Conservation (phyloP, 2,797 vertebrate species). For the Rhynchonycteris naso region DNA sequence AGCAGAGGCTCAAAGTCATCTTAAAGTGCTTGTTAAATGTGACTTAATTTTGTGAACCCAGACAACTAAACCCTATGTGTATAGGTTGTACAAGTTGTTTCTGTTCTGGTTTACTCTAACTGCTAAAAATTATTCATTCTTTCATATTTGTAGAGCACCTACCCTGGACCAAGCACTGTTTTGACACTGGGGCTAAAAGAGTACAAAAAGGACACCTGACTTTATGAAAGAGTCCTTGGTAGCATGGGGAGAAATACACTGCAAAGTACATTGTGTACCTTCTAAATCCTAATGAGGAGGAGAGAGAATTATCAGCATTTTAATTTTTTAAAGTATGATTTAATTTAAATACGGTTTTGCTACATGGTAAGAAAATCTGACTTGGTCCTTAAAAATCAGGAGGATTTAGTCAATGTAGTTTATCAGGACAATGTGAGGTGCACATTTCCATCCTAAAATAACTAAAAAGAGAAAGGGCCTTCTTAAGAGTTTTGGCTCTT, state of each 20-base stretch:
- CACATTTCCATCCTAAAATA: not conserved
- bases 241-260: not conserved
- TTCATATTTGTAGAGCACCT: not conserved
- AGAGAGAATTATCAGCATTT: not conserved
- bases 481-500: slow-evolving; percentile 2
- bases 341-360: slow-evolving; percentile 56
- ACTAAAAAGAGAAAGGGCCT: not conserved
- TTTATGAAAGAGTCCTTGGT: not conserved
- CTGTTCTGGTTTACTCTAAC: slow-evolving; percentile 7
- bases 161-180: not conserved
- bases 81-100: not conserved
- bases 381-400: slow-evolving; percentile 11
- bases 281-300: not conserved
- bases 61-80: not conserved
- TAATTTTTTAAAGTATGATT: slow-evolving; percentile 60
- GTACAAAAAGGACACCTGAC: not conserved
- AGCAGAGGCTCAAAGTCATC: not conserved
- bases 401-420: not conserved
- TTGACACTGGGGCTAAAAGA: not conserved
- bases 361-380: slow-evolving; percentile 18
- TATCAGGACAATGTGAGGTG: not conserved
- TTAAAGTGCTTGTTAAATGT: not conserved
- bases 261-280: not conserved
- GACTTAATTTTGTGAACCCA: not conserved
- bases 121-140: not conserved